Base-by-base conservation (phyloP, 2,797 vertebrate genomes). In the Hypotaenidia philippensis region DNA sequence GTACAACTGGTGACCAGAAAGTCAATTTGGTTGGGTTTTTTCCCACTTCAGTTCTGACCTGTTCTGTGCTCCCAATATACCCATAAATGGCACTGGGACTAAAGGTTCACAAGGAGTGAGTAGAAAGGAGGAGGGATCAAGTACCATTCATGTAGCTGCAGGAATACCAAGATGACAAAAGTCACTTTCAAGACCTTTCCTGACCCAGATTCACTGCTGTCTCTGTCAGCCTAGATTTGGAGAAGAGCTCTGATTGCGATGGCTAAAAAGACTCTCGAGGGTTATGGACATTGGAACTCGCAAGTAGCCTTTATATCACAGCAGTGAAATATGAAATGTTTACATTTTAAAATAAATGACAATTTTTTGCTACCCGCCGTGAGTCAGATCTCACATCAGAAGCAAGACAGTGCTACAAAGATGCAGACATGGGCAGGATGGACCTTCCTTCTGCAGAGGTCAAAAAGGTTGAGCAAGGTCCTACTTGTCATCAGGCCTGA, bases 1-100 rank as follows among this genome's bases (percentile, higher is more conserved):
- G 38, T 63, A 78, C 92, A 90, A 70, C 74, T 63, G 29, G n/a
- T 93, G 61, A 83, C 74, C 93, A 88, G 82, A 81, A 94, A 94
- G 26, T 70, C 69, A 87, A 18, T 41, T 87, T 12, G 0, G 53
- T 29, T 75, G 16, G 20, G 60, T 74, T 77, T 50, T 50, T 63
- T 5, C 5, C 55, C 40, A 57, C 40, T 89, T 92, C 56, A 75
- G 8, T 70, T 87, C 40, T 79, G 74, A 85, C 49, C n/a, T 47
- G 18, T 47, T 89, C 72, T 80, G 10, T 70, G 66, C 38, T 94
- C 59, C 83, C 68, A 13, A 68, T 36, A 81, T 8, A 75, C 15
- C 29, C 60, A 63, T 32, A 79, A 88, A 61, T 76, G n/a, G 44
- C 56, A 84, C 32, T 41, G 22, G 26, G 47, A 63, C 38, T 45